Evolutionary conservation across 2,113 vertebrate species (phyloP), one percentile per base, ranked within the genome.

Genomic region (Thunnus maccoyii): DNA sequence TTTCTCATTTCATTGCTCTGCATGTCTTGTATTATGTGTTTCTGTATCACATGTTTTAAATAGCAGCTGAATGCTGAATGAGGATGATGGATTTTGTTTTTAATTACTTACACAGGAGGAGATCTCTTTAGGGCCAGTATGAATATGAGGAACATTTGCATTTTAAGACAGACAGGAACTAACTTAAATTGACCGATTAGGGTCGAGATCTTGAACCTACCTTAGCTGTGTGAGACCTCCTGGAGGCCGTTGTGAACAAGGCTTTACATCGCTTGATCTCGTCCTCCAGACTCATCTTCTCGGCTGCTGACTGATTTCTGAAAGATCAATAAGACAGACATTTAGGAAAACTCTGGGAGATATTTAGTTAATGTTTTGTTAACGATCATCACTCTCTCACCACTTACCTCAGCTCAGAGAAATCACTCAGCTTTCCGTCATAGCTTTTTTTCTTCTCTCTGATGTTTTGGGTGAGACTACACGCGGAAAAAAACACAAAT

Each of bases 241-340:
- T 90, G 57, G 68, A 82, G 20, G 87, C 88, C 4, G 94, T 93
- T 12, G 90, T 78, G 5, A 88, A 81, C 6, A 76, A 10, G 11
- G 86, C 76, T 71, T 89, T 88, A 48, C 78, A 93, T 84, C 95
- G 94, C 32, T 92, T 93, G 62, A 97, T 92, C 76, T 93, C 91
- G 2, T 96, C 96, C 85, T 99, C 97, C 83, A 96, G 64, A 86
- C 94, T 96, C 77, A 92, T 83, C 81, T 95, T 98, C 88, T 99
- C 95, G 25, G 75, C 86, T 67, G 94, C 95, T 55, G 93, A 94
- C 71, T 95, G 92, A 69, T 96, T 96, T 78, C 97, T 99, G 89
- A 46, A 46, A 32, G 2, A 66, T 27, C 2, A 20, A 52, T 2
- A 1, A 51, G 25, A 44, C 17, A 47, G 2, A 13, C 47, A 88